These are phyloP conservation scores for Drosophila greeni DNA, from an alignment of 2,888 invertebrate species.

Conservation along the genomic window DNA sequence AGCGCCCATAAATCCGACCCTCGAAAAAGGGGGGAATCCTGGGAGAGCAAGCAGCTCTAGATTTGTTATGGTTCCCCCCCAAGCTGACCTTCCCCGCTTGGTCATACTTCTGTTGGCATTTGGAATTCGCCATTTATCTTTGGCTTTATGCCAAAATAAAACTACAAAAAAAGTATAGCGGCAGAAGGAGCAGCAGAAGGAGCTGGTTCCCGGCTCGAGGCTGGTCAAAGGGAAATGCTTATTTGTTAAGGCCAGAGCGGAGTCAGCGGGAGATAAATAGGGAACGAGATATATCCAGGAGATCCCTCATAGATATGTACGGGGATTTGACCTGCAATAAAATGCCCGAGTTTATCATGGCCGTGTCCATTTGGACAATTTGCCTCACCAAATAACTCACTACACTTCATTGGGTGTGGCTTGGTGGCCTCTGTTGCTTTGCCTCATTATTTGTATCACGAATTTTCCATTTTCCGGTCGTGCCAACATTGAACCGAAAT, in stretches of 20 bases:
- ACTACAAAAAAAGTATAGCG: constrained; percentile 35
- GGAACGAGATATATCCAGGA: constrained; percentile 15
- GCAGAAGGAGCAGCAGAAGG: constrained; percentile 7
- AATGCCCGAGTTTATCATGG: constrained; percentile 58
- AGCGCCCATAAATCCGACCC: constrained; percentile 67
- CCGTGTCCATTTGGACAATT: constrained; percentile 22
- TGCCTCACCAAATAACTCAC: constrained; percentile 44
- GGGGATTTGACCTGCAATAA: constrained; percentile 63
- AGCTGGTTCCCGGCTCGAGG: constrained; percentile 3
- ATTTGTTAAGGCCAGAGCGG: constrained; percentile 57
- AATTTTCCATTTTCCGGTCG: constrained; percentile 11
- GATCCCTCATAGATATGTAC: constrained; percentile 36
- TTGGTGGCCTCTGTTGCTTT: constrained; percentile 9
- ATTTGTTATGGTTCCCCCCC: constrained; percentile 57
- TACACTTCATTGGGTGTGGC: constrained; percentile 56
- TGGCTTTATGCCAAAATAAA: constrained; percentile 68
- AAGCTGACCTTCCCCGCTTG: constrained; percentile 58
- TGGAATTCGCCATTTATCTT: constrained; percentile 69
- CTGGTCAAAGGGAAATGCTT: constrained; percentile 56
- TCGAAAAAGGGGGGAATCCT: constrained; percentile 9
- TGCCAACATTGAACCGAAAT: constrained; percentile 28
- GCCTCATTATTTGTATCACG: constrained; percentile 47
- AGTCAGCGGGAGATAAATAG: constrained; percentile 2
- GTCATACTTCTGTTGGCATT: constrained; percentile 61
- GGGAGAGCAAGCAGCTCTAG: constrained; percentile 44